Evolutionary conservation across 2,113 vertebrate genomes (phyloP).

Genomic region (Thunnus thynnus): DNA sequence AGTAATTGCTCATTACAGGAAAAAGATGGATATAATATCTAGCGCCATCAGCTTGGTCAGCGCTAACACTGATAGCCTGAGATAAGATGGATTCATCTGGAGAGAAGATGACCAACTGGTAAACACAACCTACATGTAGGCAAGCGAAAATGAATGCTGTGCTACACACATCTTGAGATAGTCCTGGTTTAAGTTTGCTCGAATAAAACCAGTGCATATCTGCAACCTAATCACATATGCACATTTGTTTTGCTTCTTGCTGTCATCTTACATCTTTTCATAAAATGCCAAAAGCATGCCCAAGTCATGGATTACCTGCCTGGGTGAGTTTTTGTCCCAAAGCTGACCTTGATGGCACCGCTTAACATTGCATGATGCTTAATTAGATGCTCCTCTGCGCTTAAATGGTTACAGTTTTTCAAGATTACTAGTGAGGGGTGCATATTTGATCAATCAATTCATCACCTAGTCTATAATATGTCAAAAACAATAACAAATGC

Average conservation of each 20-base stretch:
- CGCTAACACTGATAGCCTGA: conserved; percentile 13
- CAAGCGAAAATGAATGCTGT: background rate
- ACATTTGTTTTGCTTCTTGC: conserved; percentile 46
- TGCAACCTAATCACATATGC: conserved; percentile 22
- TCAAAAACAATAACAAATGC: background rate
- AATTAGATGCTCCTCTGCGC: conserved; percentile 75
- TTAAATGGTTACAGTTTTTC: conserved; percentile 52
- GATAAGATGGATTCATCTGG: conserved; percentile 20
- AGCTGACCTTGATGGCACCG: conserved; percentile 54
- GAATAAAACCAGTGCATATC: conserved; percentile 23
- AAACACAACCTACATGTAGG: conserved; percentile 1
- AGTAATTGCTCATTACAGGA: conserved; percentile 67
- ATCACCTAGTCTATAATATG: background rate
- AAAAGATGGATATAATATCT: conserved; percentile 45
- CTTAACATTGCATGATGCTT: conserved; percentile 67
- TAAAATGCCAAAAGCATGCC: conserved; percentile 67
- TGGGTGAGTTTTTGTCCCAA: conserved; percentile 63
- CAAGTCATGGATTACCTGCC: conserved; percentile 64
- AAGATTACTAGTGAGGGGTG: no score
- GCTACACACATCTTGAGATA: background rate
- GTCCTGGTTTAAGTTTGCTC: background rate
- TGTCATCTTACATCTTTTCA: conserved; percentile 77
- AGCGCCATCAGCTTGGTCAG: conserved; percentile 39
- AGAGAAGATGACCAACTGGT: conserved; percentile 29
- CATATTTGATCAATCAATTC: background rate